phyloP scores from a whole-genome alignment of 2,797 vertebrate species.

The Dryobates pubescens region DNA sequence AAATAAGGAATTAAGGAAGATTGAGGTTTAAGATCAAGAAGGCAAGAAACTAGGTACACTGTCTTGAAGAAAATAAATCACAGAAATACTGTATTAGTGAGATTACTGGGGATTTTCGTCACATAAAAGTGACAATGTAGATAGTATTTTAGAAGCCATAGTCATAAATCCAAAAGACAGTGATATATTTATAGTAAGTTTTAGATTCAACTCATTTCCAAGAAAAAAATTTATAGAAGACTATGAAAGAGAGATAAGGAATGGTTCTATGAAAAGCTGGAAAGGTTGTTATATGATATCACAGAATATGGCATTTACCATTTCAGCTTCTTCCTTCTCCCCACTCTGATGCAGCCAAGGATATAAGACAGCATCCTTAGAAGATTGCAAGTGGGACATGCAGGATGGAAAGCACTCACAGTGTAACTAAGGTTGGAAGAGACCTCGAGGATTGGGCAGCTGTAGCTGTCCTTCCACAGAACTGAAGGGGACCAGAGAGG shows the following conservation, averaged over 20 bases:
- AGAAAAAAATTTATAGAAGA: not conserved
- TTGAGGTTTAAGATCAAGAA: not conserved
- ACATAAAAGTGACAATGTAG: not conserved
- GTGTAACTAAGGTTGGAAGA: too few species aligned
- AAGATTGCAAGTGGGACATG: not conserved
- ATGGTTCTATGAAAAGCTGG: not conserved
- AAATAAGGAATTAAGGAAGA: not conserved
- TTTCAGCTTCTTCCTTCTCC: not conserved
- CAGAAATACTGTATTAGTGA: not conserved
- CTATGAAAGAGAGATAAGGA: not conserved
- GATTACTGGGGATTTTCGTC: not conserved
- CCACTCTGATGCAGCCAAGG: not conserved
- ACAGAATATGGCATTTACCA: not conserved
- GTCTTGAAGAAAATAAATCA: not conserved
- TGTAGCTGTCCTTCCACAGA: not conserved
- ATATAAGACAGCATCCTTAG: not conserved
- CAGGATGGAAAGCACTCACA: not conserved
- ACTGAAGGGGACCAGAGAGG: not conserved
- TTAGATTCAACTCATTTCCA: not conserved
- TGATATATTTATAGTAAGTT: not conserved
- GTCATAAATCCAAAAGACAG: not conserved
- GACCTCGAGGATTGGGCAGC: too few species aligned
- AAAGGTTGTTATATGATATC: not conserved
- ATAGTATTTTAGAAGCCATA: not conserved
- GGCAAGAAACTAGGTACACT: not conserved